Percentiles rank a stretch among this genome's conserved stretches.
phyloP scores from a whole-genome alignment of 1,140 invertebrate genomes.

The Leptopilina clavipes region DNA sequence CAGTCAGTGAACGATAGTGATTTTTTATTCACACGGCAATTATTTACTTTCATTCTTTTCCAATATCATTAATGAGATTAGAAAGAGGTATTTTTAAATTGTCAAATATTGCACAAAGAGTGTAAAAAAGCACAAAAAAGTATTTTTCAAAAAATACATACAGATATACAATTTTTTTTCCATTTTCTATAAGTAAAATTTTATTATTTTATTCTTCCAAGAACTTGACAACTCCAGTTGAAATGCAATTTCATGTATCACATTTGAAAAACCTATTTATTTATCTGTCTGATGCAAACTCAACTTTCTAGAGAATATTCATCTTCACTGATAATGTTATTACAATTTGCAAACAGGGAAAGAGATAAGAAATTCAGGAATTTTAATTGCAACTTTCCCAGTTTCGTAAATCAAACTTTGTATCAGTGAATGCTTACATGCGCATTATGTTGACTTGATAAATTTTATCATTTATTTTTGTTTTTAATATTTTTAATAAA shows the following conservation, averaged over 20 bases:
- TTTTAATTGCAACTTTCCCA: conserved; percentile 10
- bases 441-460: too few relatives aligned
- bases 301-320: not conserved
- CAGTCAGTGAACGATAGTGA: not conserved
- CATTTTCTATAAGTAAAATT: too few relatives aligned
- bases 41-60: not conserved
- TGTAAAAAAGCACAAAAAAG: too few relatives aligned
- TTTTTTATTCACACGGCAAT: not conserved
- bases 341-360: conserved; percentile 23
- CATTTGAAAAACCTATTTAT: conserved; percentile 6
- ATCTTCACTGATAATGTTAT: conserved; percentile 12
- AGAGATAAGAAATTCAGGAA: conserved; percentile 27
- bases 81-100: too few relatives aligned
- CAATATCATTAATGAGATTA: too few relatives aligned
- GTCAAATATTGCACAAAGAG: too few relatives aligned
- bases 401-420: not conserved
- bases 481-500: too few relatives aligned
- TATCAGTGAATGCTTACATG: not conserved
- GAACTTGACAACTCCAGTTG: not conserved
- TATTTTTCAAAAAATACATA: too few relatives aligned
- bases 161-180: too few relatives aligned
- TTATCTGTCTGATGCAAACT: not conserved
- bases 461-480: not conserved
- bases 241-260: not conserved
- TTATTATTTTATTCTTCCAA: not conserved